Conservation (phyloP, 2,113 vertebrate species). For the Psilopogon haemacephalus region DNA sequence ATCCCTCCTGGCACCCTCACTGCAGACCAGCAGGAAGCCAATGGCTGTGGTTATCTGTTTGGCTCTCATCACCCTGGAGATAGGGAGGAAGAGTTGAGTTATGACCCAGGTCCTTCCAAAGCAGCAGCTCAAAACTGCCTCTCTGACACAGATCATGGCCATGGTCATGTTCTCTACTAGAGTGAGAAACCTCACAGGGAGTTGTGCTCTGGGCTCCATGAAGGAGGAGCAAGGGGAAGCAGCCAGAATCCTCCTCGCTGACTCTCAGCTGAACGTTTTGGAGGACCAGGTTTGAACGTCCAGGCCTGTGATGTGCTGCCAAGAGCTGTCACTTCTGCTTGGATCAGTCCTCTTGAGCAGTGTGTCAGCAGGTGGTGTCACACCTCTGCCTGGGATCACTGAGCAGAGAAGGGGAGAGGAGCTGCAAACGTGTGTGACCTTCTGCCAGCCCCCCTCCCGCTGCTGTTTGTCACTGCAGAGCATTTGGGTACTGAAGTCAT, state of each 20-base stretch:
- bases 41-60: background rate
- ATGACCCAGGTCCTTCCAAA: background rate
- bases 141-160: rapidly evolving
- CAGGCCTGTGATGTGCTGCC: background rate
- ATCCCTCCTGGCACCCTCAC: background rate
- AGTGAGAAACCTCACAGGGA: background rate
- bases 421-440: background rate
- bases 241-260: background rate
- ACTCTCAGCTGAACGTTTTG: background rate
- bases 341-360: background rate
- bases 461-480: background rate
- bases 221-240: background rate
- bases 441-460: background rate
- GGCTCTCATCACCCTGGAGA: background rate
- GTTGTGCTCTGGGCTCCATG: background rate
- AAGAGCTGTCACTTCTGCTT: constrained; percentile 29
- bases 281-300: constrained; percentile 9
- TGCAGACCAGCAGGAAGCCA: background rate
- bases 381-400: constrained; percentile 32
- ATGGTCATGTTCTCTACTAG: rapidly evolving
- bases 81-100: background rate
- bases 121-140: background rate
- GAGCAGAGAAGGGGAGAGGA: background rate
- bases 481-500: background rate
- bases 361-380: constrained; percentile 19